Evolutionary conservation across 2,113 vertebrate species (phyloP), one percentile per base, ranked within the genome.

Genomic region (Ammospiza nelsoni): DNA sequence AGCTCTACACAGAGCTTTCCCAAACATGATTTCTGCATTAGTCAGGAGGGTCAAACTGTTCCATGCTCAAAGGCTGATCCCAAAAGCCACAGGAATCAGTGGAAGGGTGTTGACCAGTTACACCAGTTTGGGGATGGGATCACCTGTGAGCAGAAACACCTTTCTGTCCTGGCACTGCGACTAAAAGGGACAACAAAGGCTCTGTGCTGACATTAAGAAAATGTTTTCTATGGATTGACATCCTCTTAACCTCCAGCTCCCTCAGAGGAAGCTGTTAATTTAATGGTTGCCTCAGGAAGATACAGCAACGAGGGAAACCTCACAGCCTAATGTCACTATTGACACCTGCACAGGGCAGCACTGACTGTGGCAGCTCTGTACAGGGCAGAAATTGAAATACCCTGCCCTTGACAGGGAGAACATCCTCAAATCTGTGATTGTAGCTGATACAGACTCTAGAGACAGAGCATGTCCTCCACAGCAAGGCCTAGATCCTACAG

Each of bases 221-320:
- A 79, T 49, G 8, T 11, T 58, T 46, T 86, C 79, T 84, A 37
- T n/a, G 35, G 69, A 48, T 49, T 90, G 75, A 61, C 82, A 86
- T 93, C 93, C 82, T 90, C 90, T 88, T 93, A 80, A 81, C 90
- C 92, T 92, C 63, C 76, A 81, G 84, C 11, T 2, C 82, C 24
- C 83, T 48, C 22, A 67, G 54, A 93, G 94, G 93, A 96, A 95
- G 63, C 68, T 86, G 80, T 90, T 86, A 74, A 94, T 84, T 85
- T 66, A 77, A 78, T 61, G 72, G 29, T 35, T 86, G 39, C 2
- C 0, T 84, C 92, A 90, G 74, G 90, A 76, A 77, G 55, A 39
- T 35, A 46, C 0, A 1, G 68, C 55, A 88, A 19, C 0, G 0
- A 54, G 86, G 83, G 72, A 88, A 86, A 37, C 79, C 27, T 84